These are phyloP conservation scores for Drosophila suzukii DNA, from an alignment of 1,140 invertebrate species.

Conservation along the genomic window DNA sequence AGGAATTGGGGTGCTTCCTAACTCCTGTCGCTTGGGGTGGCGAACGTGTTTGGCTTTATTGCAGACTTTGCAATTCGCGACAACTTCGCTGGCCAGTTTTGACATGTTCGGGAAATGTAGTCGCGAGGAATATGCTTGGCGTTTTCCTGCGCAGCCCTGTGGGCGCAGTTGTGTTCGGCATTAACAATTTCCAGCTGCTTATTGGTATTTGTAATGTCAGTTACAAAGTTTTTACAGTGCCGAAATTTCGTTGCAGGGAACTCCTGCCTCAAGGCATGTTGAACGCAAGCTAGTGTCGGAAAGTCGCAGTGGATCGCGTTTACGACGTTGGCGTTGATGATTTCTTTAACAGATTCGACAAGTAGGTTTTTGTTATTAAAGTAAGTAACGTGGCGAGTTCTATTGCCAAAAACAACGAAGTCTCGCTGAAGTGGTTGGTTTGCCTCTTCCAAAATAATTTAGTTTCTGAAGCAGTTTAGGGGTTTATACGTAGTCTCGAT, in stretches of 20 bases:
- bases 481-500: conserved; percentile 33
- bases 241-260: conserved; percentile 15
- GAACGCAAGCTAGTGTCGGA: conserved; percentile 12
- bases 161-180: conserved; percentile 1
- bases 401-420: conserved; percentile 9
- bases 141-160: conserved; percentile 37
- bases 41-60: conserved; percentile 33
- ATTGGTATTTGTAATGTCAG: conserved; percentile 8
- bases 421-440: conserved; percentile 2
- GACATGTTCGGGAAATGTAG: conserved; percentile 50
- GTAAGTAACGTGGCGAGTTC: conserved; percentile 8
- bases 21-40: conserved; percentile 29
- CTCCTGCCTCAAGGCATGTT: neutral
- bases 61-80: conserved; percentile 38
- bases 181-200: conserved; percentile 23
- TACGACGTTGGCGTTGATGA: conserved; percentile 3
- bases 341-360: conserved; percentile 5
- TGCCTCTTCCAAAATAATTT: conserved; percentile 29
- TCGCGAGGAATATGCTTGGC: conserved; percentile 18
- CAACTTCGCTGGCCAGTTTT: conserved; percentile 20
- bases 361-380: conserved; percentile 1
- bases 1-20: conserved; percentile 31
- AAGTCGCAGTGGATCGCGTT: conserved; percentile 22
- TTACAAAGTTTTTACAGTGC: conserved; percentile 17
- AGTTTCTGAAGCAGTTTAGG: conserved; percentile 36